phyloP scores from a whole-genome alignment of 1,140 invertebrate species.

The Popillia japonica region DNA sequence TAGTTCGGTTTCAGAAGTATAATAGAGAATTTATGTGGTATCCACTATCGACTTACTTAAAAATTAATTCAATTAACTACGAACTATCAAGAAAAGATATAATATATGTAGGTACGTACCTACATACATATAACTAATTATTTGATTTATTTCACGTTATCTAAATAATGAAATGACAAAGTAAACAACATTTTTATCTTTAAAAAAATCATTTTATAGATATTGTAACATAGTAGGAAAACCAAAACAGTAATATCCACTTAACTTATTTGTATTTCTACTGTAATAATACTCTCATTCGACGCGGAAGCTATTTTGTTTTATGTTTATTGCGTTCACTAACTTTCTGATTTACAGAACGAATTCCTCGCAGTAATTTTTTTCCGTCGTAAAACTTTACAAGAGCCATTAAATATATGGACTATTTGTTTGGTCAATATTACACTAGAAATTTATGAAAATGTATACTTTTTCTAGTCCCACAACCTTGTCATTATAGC shows the following conservation, averaged over 20 bases:
- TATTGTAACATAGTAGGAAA: background rate
- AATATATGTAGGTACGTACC: too few species aligned
- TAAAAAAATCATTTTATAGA: too few species aligned
- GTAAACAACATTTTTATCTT: too few species aligned
- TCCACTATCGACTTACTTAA: too few species aligned
- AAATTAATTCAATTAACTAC: too few species aligned
- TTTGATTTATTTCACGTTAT: too few species aligned
- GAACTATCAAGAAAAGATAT: too few species aligned
- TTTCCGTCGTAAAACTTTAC: constrained; percentile 5
- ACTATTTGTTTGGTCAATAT: constrained; percentile 16
- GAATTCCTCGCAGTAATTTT: background rate
- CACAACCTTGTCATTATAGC: constrained; percentile 12
- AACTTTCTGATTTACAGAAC: background rate
- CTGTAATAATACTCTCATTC: background rate
- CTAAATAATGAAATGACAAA: too few species aligned
- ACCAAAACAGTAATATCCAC: background rate
- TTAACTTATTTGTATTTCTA: background rate
- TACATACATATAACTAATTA: too few species aligned
- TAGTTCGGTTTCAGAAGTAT: too few species aligned
- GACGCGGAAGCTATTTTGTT: background rate
- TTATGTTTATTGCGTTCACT: background rate
- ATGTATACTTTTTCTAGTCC: constrained; percentile 1
- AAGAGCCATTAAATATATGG: constrained; percentile 4
- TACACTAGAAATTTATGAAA: background rate
- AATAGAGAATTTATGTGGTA: too few species aligned